Conservation (phyloP, 2,113 vertebrate species). For the Paratilapia polleni region DNA sequence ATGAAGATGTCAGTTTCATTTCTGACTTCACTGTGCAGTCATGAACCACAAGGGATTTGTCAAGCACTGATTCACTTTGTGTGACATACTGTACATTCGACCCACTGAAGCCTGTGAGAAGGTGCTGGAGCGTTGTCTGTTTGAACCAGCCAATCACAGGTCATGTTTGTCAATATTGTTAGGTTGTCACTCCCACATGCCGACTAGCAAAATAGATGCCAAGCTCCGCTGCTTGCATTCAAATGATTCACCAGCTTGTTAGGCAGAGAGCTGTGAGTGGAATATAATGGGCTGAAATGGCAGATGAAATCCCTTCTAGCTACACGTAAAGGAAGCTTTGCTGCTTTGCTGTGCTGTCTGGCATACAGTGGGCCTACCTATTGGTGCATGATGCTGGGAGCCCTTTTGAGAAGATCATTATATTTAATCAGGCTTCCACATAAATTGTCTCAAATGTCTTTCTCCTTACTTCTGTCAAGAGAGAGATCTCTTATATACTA, state of each 20-base stretch:
- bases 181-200: conserved; percentile 26
- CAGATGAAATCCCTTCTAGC: conserved; percentile 48
- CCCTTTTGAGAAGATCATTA: conserved; percentile 29
- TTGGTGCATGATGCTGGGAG: background rate
- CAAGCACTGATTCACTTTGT: conserved; percentile 20
- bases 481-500: background rate
- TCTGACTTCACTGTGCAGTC: conserved; percentile 20
- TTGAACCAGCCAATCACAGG: conserved; percentile 40
- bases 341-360: conserved; percentile 10
- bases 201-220: conserved; percentile 29
- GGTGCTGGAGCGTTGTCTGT: background rate
- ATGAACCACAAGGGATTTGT: conserved; percentile 33
- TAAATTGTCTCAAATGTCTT: conserved; percentile 1
- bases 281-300: conserved; percentile 57
- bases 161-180: conserved; percentile 56
- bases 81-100: conserved; percentile 12
- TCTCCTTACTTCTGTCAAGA: background rate
- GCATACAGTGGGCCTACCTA: background rate
- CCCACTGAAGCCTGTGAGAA: conserved; percentile 3
- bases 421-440: conserved; percentile 28
- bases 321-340: conserved; percentile 40
- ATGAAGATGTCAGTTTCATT: conserved; percentile 39
- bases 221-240: conserved; percentile 29
- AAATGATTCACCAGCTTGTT: conserved; percentile 53
- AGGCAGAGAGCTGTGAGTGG: conserved; percentile 44